Evolutionary conservation across 2,888 invertebrate species (phyloP).

Genomic region (Drosophila siamana): DNA sequence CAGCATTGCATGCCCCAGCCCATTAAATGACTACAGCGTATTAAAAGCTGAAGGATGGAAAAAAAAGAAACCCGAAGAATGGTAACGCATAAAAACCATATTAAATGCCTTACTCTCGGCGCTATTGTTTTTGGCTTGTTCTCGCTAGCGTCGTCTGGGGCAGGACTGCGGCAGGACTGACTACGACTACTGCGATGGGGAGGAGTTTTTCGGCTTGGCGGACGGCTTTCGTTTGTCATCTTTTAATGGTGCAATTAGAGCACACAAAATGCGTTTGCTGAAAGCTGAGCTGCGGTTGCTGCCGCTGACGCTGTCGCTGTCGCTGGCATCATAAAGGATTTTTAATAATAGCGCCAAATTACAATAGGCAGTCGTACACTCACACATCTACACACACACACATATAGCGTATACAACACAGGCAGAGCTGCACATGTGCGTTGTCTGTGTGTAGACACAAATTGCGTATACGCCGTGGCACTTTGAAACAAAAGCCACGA

Average conservation of each 20-base stretch:
- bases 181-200: background rate
- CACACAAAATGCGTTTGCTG: conserved; percentile 78
- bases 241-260: conserved; percentile 80
- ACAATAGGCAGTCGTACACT: conserved; percentile 68
- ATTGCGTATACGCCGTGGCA: conserved; percentile 78
- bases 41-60: conserved; percentile 16
- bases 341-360: conserved; percentile 80
- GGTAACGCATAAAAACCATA: conserved; percentile 74
- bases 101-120: conserved; percentile 68
- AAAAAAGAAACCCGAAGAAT: conserved; percentile 25
- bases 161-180: conserved; percentile 9
- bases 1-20: background rate
- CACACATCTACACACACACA: conserved; percentile 31
- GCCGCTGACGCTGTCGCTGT: conserved; percentile 33
- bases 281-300: conserved; percentile 71
- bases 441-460: conserved; percentile 52
- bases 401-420: no score
- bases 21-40: conserved; percentile 30
- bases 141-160: conserved; percentile 40
- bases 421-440: conserved; percentile 15
- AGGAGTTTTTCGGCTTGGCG: conserved; percentile 1
- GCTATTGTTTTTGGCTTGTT: conserved; percentile 50
- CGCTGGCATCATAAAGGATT: conserved; percentile 77
- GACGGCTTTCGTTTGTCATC: conserved; percentile 72
- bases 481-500: conserved; percentile 78